Evolutionary conservation across 2,113 vertebrate genomes (phyloP).

Genomic region (Tursiops truncatus): DNA sequence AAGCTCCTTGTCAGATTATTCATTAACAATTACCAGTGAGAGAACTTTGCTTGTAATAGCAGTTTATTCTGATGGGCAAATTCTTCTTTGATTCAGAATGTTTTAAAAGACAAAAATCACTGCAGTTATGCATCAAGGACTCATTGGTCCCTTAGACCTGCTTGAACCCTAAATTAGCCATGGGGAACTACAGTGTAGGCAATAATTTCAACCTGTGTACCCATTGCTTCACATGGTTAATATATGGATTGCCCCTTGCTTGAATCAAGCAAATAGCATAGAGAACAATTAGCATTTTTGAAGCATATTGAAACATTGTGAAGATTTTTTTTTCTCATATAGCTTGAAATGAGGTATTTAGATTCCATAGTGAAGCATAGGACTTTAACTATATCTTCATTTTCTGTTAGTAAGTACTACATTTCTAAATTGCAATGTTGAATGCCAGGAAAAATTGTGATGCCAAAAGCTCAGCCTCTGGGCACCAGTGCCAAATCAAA

Average conservation of each 20-base stretch:
- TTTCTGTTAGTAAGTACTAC: not conserved
- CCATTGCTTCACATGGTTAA: slow-evolving; percentile 23
- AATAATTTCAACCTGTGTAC: not conserved
- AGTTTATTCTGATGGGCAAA: slow-evolving; percentile 31
- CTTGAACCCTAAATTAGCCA: slow-evolving; percentile 16
- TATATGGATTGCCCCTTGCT: not conserved
- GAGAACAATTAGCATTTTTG: not conserved
- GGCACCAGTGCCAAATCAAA: not conserved
- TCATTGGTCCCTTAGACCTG: slow-evolving; percentile 12
- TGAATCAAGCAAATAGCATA: not conserved
- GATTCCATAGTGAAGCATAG: not conserved
- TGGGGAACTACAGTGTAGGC: not conserved
- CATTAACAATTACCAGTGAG: not conserved
- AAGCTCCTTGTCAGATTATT: slow-evolving; percentile 12
- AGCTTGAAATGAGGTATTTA: not conserved
- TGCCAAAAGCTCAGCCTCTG: not conserved
- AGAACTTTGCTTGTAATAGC: not conserved
- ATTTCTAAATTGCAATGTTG: not conserved
- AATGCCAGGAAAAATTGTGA: not conserved
- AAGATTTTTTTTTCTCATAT: not conserved
- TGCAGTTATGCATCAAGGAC: not conserved
- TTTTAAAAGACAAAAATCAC: slow-evolving; percentile 43
- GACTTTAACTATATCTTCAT: not conserved
- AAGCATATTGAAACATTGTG: not conserved
- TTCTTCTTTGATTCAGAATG: slow-evolving; percentile 9